Evolutionary conservation across 2,888 invertebrate species (phyloP).

Genomic region (Synanthedon myopaeformis): DNA sequence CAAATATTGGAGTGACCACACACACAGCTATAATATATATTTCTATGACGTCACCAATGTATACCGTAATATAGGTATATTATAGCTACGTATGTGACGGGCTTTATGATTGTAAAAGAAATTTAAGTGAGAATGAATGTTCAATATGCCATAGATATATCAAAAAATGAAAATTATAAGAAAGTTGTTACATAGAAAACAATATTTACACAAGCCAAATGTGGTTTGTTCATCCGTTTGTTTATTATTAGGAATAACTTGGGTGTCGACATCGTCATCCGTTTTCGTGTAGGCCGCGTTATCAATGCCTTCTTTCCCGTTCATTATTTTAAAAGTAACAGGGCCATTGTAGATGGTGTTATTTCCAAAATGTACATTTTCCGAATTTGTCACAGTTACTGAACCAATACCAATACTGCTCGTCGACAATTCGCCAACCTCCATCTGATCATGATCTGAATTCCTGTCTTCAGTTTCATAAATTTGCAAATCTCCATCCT

Average conservation of each 20-base stretch:
- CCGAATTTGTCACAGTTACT: conserved; percentile 75
- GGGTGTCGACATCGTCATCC: conserved; percentile 24
- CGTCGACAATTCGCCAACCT: conserved; percentile 19
- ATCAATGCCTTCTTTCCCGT: conserved; percentile 44
- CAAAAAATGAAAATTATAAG: not conserved
- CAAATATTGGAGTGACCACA: too few species aligned
- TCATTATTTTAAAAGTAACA: conserved; percentile 79
- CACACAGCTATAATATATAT: too few species aligned
- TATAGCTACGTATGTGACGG: too few species aligned
- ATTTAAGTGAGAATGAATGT: not conserved
- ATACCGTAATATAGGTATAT: too few species aligned
- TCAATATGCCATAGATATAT: not conserved
- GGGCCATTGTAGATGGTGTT: conserved; percentile 83
- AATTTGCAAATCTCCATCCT: conserved; percentile 45
- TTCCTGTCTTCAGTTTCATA: conserved; percentile 30
- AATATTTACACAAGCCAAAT: not conserved
- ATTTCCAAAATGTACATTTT: conserved; percentile 81
- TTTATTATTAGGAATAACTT: not conserved
- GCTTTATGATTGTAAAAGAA: too few species aligned
- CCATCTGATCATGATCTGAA: conserved; percentile 20
- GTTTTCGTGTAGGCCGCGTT: conserved; percentile 37
- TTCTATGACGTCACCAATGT: too few species aligned
- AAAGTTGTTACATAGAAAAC: not conserved
- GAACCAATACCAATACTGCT: conserved; percentile 55
- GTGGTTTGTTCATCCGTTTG: not conserved